A percentile compares a stretch with the other conserved stretches of the same genome.
phyloP scores from a whole-genome alignment of 2,888 invertebrate genomes.

The Cenopis cana region DNA sequence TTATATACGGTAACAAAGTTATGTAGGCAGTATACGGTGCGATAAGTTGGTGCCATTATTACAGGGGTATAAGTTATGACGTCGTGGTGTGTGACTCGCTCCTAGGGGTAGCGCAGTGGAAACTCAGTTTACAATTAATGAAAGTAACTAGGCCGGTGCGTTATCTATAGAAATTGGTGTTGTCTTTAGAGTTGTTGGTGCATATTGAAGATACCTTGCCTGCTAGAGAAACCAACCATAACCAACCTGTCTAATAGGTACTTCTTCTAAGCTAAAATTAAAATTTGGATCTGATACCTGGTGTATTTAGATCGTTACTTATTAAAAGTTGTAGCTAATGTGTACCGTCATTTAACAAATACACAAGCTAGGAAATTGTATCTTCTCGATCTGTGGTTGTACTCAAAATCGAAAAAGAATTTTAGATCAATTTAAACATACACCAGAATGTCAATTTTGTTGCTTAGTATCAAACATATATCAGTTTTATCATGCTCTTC shows the following conservation, averaged over 20 bases:
- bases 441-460: background rate
- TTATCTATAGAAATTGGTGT: slow-evolving; percentile 16
- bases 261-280: slow-evolving; percentile 18
- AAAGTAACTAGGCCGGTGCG: slow-evolving; percentile 19
- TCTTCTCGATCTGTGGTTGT: background rate
- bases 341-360: slow-evolving; percentile 6
- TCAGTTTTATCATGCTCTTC: background rate
- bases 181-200: slow-evolving; percentile 28
- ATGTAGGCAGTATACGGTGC: slow-evolving; percentile 85
- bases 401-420: background rate
- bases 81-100: slow-evolving; percentile 69
- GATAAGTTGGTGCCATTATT: slow-evolving; percentile 85
- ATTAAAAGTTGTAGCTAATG: slow-evolving; percentile 15
- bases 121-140: slow-evolving; percentile 30
- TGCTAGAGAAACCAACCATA: slow-evolving; percentile 5
- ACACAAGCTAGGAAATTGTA: slow-evolving; percentile 2
- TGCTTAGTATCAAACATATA: slow-evolving; percentile 4
- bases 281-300: slow-evolving; percentile 4
- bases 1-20: slow-evolving; percentile 82
- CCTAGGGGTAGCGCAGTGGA: slow-evolving; percentile 54
- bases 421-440: background rate
- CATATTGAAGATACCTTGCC: slow-evolving; percentile 19
- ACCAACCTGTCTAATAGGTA: slow-evolving; percentile 13
- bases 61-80: slow-evolving; percentile 81
- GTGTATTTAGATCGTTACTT: slow-evolving; percentile 11